A percentile compares a stretch with the other conserved stretches of the same genome.
Conservation (phyloP, 2,888 invertebrate species). For the Plutella xylostella region DNA sequence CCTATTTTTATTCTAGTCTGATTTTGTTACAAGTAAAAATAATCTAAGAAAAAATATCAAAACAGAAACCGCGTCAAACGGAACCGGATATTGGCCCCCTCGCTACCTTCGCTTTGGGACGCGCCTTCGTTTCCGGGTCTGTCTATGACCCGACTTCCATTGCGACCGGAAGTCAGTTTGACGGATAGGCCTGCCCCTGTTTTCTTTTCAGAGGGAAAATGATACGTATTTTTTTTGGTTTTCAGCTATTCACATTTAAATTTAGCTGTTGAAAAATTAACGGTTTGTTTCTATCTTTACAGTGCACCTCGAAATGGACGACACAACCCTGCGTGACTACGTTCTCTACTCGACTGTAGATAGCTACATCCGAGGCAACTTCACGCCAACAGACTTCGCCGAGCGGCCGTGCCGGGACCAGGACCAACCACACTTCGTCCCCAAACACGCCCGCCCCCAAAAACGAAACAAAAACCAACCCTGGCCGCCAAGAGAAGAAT, state of each 20-base stretch:
- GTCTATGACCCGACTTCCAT: conserved; percentile 23
- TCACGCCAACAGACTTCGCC: conserved; percentile 45
- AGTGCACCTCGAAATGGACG: conserved; percentile 51
- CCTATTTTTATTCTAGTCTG: too few relatives aligned
- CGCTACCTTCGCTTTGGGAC: conserved; percentile 26
- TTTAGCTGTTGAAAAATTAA: too few relatives aligned
- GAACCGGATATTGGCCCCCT: conserved; percentile 27
- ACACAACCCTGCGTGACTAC: conserved; percentile 42
- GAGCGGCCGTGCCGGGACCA: conserved; percentile 48
- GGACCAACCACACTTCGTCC: conserved; percentile 45
- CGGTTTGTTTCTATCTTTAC: conserved; percentile 34
- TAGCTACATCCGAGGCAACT: conserved; percentile 49
- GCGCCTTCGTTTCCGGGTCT: conserved; percentile 16
- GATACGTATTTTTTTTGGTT: background rate
- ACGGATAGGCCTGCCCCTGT: conserved; percentile 11
- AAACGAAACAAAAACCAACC: conserved; percentile 38
- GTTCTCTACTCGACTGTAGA: conserved; percentile 50
- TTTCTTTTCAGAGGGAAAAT: conserved; percentile 1
- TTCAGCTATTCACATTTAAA: too few relatives aligned
- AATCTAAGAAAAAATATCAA: too few relatives aligned
- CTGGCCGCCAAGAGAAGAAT: conserved; percentile 13
- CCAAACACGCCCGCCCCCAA: conserved; percentile 35
- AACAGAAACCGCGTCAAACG: background rate
- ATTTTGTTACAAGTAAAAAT: too few relatives aligned
- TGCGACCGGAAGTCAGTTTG: conserved; percentile 18